Base-by-base conservation (phyloP, 2,113 vertebrate species). In the Sinocyclocheilus maitianheensis region DNA sequence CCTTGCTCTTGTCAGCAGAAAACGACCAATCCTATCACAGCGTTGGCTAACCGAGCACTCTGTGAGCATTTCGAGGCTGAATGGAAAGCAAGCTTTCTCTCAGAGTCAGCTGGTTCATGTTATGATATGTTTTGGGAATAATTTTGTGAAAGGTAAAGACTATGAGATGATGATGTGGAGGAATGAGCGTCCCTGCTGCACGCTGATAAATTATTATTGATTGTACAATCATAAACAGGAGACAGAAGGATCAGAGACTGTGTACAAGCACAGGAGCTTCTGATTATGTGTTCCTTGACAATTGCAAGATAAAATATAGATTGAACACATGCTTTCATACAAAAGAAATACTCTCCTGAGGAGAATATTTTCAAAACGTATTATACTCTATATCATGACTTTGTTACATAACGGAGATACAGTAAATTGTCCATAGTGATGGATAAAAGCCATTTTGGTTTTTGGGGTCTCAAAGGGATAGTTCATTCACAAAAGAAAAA, bases 121-220 rank as follows among this genome's bases (percentile, higher is more conserved):
- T 91, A 9, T n/a, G 91, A 88, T 22, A 37, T 86, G 84, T 88
- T 90, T 91, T 89, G 89, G 91, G 89, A 89, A 90, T 90, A 91
- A 92, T 92, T 88, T 84, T 46, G 84, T 16, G 63, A 37, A 55
- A 86, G 91, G 92, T 90, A 93, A 93, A 93, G 91, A 93, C 92
- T 93, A 92, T 94, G 89, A 92, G 92, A 90, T 86, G 90, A 93
- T 94, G 92, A 95, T 94, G 92, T 92, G 76, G 76, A 55, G 26
- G 92, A 94, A 93, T 91, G 91, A 93, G 91, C 24, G 87, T 82
- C 87, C 81, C 86, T 81, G 92, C 90, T 90, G 90, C 89, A 46
- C 67, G 87, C 88, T 72, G 92, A 93, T 89, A 77, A 89, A 87
- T 60, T 58, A 74, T 72, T 86, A 88, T 94, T 94, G 93, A 94